These are phyloP conservation scores for Heliothis subflexa DNA, from an alignment of 1,140 invertebrate species.

Conservation along the genomic window DNA sequence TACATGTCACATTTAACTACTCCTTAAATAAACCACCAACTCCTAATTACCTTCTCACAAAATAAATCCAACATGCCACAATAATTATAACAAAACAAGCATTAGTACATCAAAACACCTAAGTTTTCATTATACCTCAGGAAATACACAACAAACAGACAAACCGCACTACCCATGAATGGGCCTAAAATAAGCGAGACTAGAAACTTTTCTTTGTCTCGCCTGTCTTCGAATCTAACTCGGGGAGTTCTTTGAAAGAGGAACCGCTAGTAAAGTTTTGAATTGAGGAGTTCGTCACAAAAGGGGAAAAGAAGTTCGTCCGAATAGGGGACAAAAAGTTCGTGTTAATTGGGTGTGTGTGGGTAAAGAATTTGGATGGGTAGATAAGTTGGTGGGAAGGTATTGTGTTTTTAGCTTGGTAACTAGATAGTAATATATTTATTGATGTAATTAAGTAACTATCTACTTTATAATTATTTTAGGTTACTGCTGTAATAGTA, in stretches of 20 bases:
- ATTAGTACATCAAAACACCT: neutral
- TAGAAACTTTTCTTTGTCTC: slow-evolving; percentile 11
- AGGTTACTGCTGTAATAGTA: too few species aligned
- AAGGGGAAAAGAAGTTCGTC: slow-evolving; percentile 9
- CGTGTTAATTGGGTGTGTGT: neutral
- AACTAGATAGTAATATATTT: neutral
- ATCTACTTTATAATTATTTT: too few species aligned
- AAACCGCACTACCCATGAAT: neutral
- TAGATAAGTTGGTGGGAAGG: neutral
- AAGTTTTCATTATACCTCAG: neutral
- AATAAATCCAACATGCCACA: too few species aligned
- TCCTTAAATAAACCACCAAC: too few species aligned
- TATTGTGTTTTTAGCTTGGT: neutral
- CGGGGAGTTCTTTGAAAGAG: slow-evolving; percentile 9
- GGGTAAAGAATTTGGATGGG: neutral
- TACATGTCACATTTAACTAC: too few species aligned
- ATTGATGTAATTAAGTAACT: neutral
- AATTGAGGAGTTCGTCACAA: slow-evolving; percentile 17
- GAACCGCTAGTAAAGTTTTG: neutral
- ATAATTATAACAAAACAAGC: neutral
- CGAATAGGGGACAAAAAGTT: slow-evolving; percentile 17
- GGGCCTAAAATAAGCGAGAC: slow-evolving; percentile 8
- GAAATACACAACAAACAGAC: neutral
- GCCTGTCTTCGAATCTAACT: slow-evolving; percentile 3
- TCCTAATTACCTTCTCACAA: too few species aligned